Base-by-base conservation (phyloP, 30 jellyfish, hydroid and myxozoan genomes). In the Hydractinia symbiolongicarpus region DNA sequence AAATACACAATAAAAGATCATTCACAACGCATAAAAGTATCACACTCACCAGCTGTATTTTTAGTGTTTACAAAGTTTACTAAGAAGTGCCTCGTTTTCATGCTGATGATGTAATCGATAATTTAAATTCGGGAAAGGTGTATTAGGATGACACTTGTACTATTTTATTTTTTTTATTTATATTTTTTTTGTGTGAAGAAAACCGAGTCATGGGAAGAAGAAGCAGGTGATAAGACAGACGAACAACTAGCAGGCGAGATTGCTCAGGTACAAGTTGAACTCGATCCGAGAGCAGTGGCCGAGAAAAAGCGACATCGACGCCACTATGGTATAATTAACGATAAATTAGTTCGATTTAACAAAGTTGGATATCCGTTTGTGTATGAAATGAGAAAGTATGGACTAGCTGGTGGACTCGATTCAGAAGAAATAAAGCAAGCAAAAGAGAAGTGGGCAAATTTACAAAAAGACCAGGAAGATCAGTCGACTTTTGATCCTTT, bases 171-270 rank as follows among this genome's bases (percentile, higher is more conserved):
- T 30, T 30, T 30, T 30, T 30, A 30, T n/a, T 64, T 7, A 0
- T 64, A 1, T 57, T 83, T 40, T 76, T 7, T 75, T 50, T 83
- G 21, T 0, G 66, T 84, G 9, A 72, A 91, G 98, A 86, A 84
- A 78, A 87, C 91, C 4, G 98, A 91, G 76, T 75, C 51, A 0
- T 91, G 98, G 98, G 98, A 91, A 55, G 58, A 9, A 13, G 98
- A 91, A 54, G 95, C 92, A 21, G 30, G 40, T 64, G 93, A 70
- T 55, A 79, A 49, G 7, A 64, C 85, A 5, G 73, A 62, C 4
- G 67, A 62, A 15, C 87, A 86, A 40, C 53, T 91, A 10, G 83
- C 73, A 54, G 13, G 55, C 54, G 90, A 52, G 81, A 75, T 58
- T 76, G 88, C 69, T 58, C 49, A 72, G 78, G 92, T 54, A 1